Evolutionary conservation across 1,140 invertebrate genomes (phyloP), one percentile per base, ranked within the genome.

Genomic region (Papilio helenus): DNA sequence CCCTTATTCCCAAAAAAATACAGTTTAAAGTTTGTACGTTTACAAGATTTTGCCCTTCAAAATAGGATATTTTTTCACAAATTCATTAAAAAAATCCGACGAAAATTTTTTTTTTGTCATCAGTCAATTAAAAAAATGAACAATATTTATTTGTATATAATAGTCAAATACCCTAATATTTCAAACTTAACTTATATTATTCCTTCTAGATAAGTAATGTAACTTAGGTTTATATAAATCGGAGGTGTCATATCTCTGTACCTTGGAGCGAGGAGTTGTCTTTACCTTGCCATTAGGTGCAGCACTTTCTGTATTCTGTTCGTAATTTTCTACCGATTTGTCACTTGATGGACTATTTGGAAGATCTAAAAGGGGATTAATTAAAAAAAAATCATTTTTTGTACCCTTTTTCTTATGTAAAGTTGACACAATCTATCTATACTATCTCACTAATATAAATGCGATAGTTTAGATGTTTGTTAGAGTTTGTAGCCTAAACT

Each of bases 241-340:
- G 0, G 92, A 89, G 0, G 92, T 93, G 74, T 93, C 92, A 55
- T 94, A 94, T 78, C 93, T 82, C 68, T 94, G 93, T 1, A 92
- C 86, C 79, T 92, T 89, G 29, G 74, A 87, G 7, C 90, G 74
- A 5, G 81, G 81, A n/a, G 83, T 80, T 0, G 83, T 76, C 79
- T 92, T 94, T 9, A 93, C 77, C 51, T 91, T 92, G 0, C 89
- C 90, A 77, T 93, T 93, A 0, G 88, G 81, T 14, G 86, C 83
- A 0, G 81, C 78, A 5, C 79, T 29, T 0, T 81, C 65, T 29
- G 84, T 82, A 55, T 89, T 90, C 73, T 92, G 86, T 80, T 93
- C 92, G 74, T 94, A 94, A 76, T 94, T 94, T 61, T 94, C 93
- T 0, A 94, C 91, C 14, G 93, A 94, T 81, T 94, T 94, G 77